Evolutionary conservation across 92 coral and sea anemone species (phyloP), one percentile per base, ranked within the genome.

Genomic region (Palythoa caribaeorum): DNA sequence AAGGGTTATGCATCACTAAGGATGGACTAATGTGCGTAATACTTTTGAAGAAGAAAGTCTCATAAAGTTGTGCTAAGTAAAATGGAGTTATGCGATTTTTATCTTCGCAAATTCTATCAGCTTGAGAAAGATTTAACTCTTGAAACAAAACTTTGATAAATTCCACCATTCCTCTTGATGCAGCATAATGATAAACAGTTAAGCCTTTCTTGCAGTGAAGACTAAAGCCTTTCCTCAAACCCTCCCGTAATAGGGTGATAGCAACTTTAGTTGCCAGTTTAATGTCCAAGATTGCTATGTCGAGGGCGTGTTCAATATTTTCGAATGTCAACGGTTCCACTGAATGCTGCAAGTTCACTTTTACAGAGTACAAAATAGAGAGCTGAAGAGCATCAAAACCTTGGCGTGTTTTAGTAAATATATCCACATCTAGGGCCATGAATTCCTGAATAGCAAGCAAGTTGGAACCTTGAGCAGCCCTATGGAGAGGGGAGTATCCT

Each of bases 401-500:
- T 16, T 73, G 66, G 17, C 38, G 63, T 54, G 51, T 77, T 54
- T 51, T 36, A 54, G 83, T 17, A 77, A 28, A 77, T 20, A 53
- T 13, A 59, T 77, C 83, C n/a, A 53, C 38, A 15, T 37, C 83
- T 15, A 77, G 50, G 10, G 62, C 12, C 44, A 15, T 13, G 12
- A 81, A 12, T 13, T 81, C 86, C 35, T 20, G 55, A 8, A 69
- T 17, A 53, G 83, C 81, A 0, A 77, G 65, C 7, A 77, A 15
- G 63, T 77, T 77, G 21, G 81, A 77, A 2, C 85, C 85, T 20
- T 80, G 85, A 28, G 85, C 75, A 1, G 85, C 85, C 10, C 85
- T 80, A 53, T 80, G 85, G 20, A 80, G 85, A 14, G 44, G 53
- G 0, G 85, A 66, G 13, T 63, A 80, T 66, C 85, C 85, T 63